These are phyloP conservation scores for Drosophila emarginata DNA, from an alignment of 2,888 invertebrate species.

Conservation along the genomic window DNA sequence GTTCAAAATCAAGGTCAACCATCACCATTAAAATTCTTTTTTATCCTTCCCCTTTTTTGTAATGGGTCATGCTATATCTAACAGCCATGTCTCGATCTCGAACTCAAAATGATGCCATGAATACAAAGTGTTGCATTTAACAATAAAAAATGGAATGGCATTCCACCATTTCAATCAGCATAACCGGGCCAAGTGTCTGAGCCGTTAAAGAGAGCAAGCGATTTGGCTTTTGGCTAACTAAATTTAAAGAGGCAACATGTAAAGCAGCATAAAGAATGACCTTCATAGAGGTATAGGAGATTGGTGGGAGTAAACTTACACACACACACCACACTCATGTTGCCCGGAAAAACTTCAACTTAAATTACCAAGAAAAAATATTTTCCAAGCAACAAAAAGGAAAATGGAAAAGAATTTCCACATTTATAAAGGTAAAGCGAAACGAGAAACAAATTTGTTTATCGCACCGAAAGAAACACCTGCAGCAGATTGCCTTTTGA, in stretches of 20 bases:
- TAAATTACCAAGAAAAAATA: constrained; percentile 62
- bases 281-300: neutral
- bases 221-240: constrained; percentile 48
- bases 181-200: constrained; percentile 38
- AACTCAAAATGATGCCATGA: constrained; percentile 56
- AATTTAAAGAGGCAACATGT: constrained; percentile 53
- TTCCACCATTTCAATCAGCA: constrained; percentile 67
- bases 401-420: constrained; percentile 55
- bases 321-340: constrained; percentile 40
- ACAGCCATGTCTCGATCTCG: constrained; percentile 45
- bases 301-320: neutral
- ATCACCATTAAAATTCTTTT: neutral
- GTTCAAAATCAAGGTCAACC: constrained; percentile 72
- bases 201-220: constrained; percentile 43
- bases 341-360: constrained; percentile 50
- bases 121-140: constrained; percentile 72
- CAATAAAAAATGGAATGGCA: constrained; percentile 57
- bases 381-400: constrained; percentile 54
- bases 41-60: neutral
- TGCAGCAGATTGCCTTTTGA: constrained; percentile 62
- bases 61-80: constrained; percentile 48
- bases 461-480: constrained; percentile 55
- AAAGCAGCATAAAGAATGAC: constrained; percentile 46
- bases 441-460: constrained; percentile 44
- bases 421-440: constrained; percentile 36